Evolutionary conservation across 2,113 vertebrate species (phyloP).

Genomic region (Myodes glareolus): DNA sequence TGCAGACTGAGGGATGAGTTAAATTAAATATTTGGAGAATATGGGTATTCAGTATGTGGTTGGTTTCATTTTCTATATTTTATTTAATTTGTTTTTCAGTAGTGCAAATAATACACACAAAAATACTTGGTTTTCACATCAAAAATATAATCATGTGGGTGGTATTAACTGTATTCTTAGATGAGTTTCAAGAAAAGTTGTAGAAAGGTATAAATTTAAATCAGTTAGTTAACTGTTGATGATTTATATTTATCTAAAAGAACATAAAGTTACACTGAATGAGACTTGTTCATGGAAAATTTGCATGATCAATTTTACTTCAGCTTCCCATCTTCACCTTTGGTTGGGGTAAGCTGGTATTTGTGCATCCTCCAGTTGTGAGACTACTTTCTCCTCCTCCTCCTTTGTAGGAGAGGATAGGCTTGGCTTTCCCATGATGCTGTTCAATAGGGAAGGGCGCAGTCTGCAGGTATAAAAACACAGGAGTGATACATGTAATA

Average conservation of each 20-base stretch:
- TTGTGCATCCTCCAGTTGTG: background rate
- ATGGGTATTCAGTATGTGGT: background rate
- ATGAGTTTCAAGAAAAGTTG: background rate
- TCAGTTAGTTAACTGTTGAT: background rate
- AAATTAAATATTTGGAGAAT: slow-evolving; percentile 38
- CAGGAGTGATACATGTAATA: background rate
- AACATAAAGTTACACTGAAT: background rate
- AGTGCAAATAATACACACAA: background rate
- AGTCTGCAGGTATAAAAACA: background rate
- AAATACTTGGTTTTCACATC: background rate
- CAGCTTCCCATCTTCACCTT: background rate
- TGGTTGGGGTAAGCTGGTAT: background rate
- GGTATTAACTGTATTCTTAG: background rate
- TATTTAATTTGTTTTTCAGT: background rate
- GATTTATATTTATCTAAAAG: background rate
- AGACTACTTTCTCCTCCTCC: background rate
- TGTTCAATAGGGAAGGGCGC: background rate
- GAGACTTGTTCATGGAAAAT: background rate
- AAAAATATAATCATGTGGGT: background rate
- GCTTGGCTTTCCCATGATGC: background rate
- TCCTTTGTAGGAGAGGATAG: background rate
- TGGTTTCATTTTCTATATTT: background rate
- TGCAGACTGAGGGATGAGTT: background rate
- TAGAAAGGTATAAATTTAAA: background rate
- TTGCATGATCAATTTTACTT: background rate